Base-by-base conservation (phyloP, 2,797 vertebrate genomes). In the Acestrorhynchus altus region DNA sequence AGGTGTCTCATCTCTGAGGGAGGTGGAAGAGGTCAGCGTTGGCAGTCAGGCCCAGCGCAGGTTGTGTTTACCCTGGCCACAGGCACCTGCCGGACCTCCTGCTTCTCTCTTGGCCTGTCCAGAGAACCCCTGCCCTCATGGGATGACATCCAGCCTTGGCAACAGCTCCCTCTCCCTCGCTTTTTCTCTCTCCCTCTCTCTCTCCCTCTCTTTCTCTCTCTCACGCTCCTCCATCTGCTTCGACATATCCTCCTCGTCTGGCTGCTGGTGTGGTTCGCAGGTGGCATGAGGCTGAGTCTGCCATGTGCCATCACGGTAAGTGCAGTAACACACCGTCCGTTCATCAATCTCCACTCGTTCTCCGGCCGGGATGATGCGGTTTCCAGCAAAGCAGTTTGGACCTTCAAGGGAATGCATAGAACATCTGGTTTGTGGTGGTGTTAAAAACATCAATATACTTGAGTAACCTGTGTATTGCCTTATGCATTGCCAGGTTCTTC, bases 331-430 rank as follows among this genome's bases (percentile, higher is more conserved):
- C 4, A 93, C 93, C 0, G 87, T 93, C 60, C 49, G 69, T 72
- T 89, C 87, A n/a, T 92, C 90, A 0, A 92, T 84, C 83, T 92
- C 78, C 52, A 94, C 91, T 0, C 89, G 91, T 68, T 92, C 89
- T 3, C 94, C 94, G 0, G 90, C 93, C 4, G 92, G 86, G 79
- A 95, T 94, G 79, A 95, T 88, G 42, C 83, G 79, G 86, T 82
- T 92, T 9, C 93, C 92, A 0, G 89, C 94, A 35, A 93, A 95
- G 84, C 94, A 95, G 89, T 94, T 95, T 1, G 94, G 92, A 65
- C 94, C 94, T 95, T 76, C 22, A 2, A 56, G 52, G 46, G 7
- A 4, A 70, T 35, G 72, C 0, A 20, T 52, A 51, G 56, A 39
- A 75, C 15, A 40, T 52, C 56, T n/a, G 22, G 67, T 63, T 77